A percentile compares a stretch with the other conserved stretches of the same genome.
phyloP scores from a whole-genome alignment of 23 tunicate genomes.

The Ciona savignyi region DNA sequence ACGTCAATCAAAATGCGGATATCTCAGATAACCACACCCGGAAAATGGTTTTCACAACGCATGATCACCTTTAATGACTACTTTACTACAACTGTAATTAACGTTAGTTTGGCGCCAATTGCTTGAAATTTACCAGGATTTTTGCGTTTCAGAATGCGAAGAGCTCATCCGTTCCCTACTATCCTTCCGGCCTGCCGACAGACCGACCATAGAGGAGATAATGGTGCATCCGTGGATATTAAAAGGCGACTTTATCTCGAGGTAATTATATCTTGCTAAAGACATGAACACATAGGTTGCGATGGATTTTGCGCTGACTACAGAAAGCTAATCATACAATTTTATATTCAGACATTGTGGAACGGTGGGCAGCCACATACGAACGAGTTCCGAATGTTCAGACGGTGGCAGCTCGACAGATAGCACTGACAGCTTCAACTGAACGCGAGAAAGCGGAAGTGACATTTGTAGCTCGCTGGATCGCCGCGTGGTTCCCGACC shows the following conservation, averaged over 20 bases:
- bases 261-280: constrained; percentile 29
- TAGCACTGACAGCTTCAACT: constrained; percentile 56
- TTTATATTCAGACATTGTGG: constrained; percentile 75
- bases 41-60: neutral
- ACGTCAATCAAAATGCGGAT: neutral
- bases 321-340: neutral
- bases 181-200: constrained; percentile 69
- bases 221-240: constrained; percentile 94
- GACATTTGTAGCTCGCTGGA: neutral
- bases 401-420: constrained; percentile 73
- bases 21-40: neutral
- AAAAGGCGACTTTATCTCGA: constrained; percentile 86
- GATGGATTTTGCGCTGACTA: constrained; percentile 2
- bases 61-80: too few species aligned
- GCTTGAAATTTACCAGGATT: too few species aligned
- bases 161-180: constrained; percentile 55
- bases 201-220: constrained; percentile 76
- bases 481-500: neutral
- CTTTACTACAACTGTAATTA: too few species aligned
- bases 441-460: neutral
- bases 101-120: too few species aligned
- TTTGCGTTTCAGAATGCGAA: constrained; percentile 65
- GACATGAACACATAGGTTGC: too few species aligned
- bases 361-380: constrained; percentile 58
- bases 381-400: constrained; percentile 86